phyloP scores from a whole-genome alignment of 2,888 invertebrate species.

The Drosophila subquinaria region DNA sequence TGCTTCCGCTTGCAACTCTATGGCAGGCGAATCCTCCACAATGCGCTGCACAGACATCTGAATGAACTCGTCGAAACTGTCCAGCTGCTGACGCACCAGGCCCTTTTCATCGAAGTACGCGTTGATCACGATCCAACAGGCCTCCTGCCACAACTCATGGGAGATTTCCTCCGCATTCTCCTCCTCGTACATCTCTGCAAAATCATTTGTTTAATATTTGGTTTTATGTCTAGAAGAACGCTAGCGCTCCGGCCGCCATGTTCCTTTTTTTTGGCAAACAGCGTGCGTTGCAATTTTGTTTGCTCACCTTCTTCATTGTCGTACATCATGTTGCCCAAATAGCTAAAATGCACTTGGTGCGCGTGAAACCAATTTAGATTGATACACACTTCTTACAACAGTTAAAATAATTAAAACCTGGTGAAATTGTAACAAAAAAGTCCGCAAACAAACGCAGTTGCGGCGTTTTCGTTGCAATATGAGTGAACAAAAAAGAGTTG shows the following conservation, averaged over 20 bases:
- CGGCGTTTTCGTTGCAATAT: conserved; percentile 45
- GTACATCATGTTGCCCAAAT: conserved; percentile 80
- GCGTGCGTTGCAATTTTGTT: conserved; percentile 38
- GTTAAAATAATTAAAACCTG: conserved; percentile 21
- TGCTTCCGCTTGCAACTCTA: conserved; percentile 98
- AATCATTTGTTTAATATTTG: background rate
- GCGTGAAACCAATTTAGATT: background rate
- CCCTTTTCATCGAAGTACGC: conserved; percentile 99
- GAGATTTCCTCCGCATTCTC: conserved; percentile 98
- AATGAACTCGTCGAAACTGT: conserved; percentile 99
- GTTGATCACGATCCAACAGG: conserved; percentile 99
- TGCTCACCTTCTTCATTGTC: conserved; percentile 84
- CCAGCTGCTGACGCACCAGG: conserved; percentile 98
- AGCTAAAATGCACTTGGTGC: conserved; percentile 43
- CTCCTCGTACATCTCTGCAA: conserved; percentile 89
- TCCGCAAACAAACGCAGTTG: conserved; percentile 36
- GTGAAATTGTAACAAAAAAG: conserved; percentile 29
- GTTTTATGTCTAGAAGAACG: conserved; percentile 8
- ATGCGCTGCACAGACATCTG: conserved; percentile 99
- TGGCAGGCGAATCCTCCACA: conserved; percentile 99
- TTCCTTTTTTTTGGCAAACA: conserved; percentile 47
- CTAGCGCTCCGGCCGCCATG: conserved; percentile 64
- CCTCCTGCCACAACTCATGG: conserved; percentile 99
- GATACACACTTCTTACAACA: background rate
- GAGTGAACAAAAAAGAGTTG: too few species aligned